Base-by-base conservation (phyloP, 2,888 invertebrate species). In the Volucella bombylans region DNA sequence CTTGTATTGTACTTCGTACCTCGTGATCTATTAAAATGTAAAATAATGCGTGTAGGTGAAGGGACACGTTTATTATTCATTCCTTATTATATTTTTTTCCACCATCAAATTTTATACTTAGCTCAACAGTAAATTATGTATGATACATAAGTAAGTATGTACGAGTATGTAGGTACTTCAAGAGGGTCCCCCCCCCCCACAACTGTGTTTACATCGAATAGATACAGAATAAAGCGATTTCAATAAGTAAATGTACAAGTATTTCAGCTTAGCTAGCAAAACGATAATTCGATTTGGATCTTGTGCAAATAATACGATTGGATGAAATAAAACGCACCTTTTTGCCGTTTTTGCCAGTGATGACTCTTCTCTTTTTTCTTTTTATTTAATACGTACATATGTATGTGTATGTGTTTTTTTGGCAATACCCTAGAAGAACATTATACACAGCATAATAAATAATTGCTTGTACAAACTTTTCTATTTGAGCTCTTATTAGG, bases 401-500 rank as follows among this genome's bases (percentile, higher is more conserved):
- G 23, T 23, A 4, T 23, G 0, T 4, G 23, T 18, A 2, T n/a
- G n/a, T n/a, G n/a, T n/a, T 23, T 52, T 67, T 81, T 76, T 23
- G 64, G 64, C 43, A 69, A 76, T 64, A 45, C 43, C 38, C 18
- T 38, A 57, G 23, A 64, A 50, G 64, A 57, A 68, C 45, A 67
- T 52, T 45, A 39, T 14, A 45, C 78, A 15, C 62, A 73, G 50
- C 55, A 12, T 64, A 54, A 55, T 54, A 57, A 68, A 57, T 82
- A 82, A 78, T 62, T 72, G 65, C 65, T 65, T 73, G 43, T 18
- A 23, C 72, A 82, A 82, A 82, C 65, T 52, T 18, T 65, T 72
- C 71, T 77, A 77, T 72, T 77, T 62, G 77, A 68, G 55, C 45
- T 77, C 72, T 82, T 82, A 78, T 77, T 82, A 72, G 50, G 67